These are phyloP conservation scores for Podabrus alpinus DNA, from an alignment of 2,888 invertebrate species.

Conservation along the genomic window DNA sequence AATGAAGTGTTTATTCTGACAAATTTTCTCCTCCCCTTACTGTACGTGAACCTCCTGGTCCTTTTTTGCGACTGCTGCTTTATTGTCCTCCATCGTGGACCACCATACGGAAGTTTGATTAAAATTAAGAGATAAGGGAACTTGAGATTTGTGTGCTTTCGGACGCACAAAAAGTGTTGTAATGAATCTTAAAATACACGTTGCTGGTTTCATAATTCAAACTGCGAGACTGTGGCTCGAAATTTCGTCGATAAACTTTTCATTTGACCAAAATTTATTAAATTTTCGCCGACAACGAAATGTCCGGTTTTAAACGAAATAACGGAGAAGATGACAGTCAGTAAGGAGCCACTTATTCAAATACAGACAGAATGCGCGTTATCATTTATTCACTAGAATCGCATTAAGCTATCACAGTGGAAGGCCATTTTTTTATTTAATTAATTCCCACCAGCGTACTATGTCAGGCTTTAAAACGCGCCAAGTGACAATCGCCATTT, in stretches of 20 bases:
- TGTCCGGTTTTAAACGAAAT: not conserved
- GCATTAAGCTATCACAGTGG: conserved; percentile 52
- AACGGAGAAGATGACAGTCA: conserved; percentile 18
- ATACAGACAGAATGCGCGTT: conserved; percentile 45
- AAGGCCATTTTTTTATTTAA: conserved; percentile 52
- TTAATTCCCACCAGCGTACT: conserved; percentile 54
- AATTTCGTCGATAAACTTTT: not conserved
- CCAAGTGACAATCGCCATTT: conserved; percentile 52
- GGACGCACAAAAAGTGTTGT: not conserved
- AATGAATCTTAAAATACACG: not conserved
- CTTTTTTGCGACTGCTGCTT: not conserved
- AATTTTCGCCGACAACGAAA: not conserved
- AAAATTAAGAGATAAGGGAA: not conserved
- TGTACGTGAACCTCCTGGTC: not conserved
- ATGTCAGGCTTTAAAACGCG: conserved; percentile 54
- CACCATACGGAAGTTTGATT: not conserved
- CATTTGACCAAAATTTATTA: not conserved
- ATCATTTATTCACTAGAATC: conserved; percentile 52
- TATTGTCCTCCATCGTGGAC: not conserved
- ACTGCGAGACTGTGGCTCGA: too few relatives aligned
- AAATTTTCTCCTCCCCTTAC: not conserved
- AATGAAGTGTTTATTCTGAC: not conserved
- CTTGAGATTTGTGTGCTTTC: not conserved
- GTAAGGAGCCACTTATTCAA: conserved; percentile 42
- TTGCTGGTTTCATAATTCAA: not conserved